phyloP scores from a whole-genome alignment of 2,797 vertebrate species.

The Cyprinella venusta region DNA sequence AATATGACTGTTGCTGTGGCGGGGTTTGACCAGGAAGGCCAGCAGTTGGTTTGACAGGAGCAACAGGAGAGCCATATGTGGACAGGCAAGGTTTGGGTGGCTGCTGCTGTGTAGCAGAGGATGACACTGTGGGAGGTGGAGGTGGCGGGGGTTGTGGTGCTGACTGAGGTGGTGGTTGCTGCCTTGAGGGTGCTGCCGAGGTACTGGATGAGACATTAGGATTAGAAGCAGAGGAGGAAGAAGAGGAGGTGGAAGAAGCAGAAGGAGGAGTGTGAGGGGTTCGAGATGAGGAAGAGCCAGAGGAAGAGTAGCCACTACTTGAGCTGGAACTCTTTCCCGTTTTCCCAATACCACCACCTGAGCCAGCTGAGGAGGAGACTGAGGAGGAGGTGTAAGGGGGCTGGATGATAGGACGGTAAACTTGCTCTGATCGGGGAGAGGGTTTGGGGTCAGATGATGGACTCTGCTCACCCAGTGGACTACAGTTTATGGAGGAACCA shows the following conservation, averaged over 20 bases:
- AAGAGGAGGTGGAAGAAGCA: conserved; percentile 76
- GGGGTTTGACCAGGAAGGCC: conserved; percentile 80
- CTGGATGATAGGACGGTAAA: conserved; percentile 87
- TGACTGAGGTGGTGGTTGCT: conserved; percentile 74
- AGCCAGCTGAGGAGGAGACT: conserved; percentile 64
- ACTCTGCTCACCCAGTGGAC: conserved; percentile 86
- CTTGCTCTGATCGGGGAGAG: conserved; percentile 72
- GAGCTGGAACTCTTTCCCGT: conserved; percentile 72
- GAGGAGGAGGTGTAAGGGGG: conserved; percentile 77
- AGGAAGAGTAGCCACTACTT: conserved; percentile 83
- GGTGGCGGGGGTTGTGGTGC: conserved; percentile 76
- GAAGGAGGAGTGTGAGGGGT: conserved; percentile 78
- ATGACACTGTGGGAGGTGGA: conserved; percentile 68
- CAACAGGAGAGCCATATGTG: conserved; percentile 74
- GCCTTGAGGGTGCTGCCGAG: conserved; percentile 74
- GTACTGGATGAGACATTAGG: conserved; percentile 65
- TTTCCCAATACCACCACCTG: conserved; percentile 64
- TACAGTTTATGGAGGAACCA: conserved; percentile 80
- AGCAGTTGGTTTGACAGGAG: conserved; percentile 79
- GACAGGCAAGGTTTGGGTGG: conserved; percentile 74
- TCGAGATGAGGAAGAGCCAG: conserved; percentile 72
- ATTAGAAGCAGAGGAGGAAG: conserved; percentile 78
- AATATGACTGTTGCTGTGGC: conserved; percentile 76
- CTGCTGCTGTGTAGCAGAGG: conserved; percentile 70
- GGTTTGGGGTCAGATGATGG: conserved; percentile 77